Evolutionary conservation across 2,888 invertebrate genomes (phyloP).

Genomic region (Phanerotoma sp.): DNA sequence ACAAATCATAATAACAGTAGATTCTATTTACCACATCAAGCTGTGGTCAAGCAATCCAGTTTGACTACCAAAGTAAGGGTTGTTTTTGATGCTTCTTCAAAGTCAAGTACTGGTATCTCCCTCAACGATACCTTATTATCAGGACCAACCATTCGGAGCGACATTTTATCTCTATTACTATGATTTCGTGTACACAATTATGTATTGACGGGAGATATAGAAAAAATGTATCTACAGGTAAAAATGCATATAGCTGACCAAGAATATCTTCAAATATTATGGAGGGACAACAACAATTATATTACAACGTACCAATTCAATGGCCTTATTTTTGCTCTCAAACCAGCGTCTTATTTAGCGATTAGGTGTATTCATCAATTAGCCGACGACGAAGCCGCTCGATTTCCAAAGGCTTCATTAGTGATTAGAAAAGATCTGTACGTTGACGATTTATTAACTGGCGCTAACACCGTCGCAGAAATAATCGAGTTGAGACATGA

Average conservation of each 20-base stretch:
- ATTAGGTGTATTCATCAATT: slow-evolving; percentile 28
- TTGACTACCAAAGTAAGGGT: slow-evolving; percentile 19
- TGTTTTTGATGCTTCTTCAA: slow-evolving; percentile 22
- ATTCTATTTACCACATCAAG: slow-evolving; percentile 22
- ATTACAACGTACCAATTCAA: slow-evolving; percentile 20
- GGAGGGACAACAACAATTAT: slow-evolving; percentile 15
- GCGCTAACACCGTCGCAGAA: slow-evolving; percentile 28
- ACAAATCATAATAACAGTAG: slow-evolving; percentile 12
- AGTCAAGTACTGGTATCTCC: slow-evolving; percentile 7
- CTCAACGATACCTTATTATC: slow-evolving; percentile 11
- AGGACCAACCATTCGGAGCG: slow-evolving; percentile 15
- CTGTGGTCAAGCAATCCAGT: slow-evolving; percentile 21
- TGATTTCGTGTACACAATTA: slow-evolving; percentile 21
- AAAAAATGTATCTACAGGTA: slow-evolving; percentile 29
- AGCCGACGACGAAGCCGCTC: slow-evolving; percentile 20
- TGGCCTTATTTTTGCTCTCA: slow-evolving; percentile 27
- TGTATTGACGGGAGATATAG: slow-evolving; percentile 22
- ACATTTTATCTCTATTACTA: slow-evolving; percentile 8
- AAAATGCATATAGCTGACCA: slow-evolving; percentile 11
- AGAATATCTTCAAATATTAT: slow-evolving; percentile 25
- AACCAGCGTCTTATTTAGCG: slow-evolving; percentile 25
- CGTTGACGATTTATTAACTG: slow-evolving; percentile 33
- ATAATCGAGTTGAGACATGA: slow-evolving; percentile 28
- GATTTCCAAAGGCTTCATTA: slow-evolving; percentile 18
- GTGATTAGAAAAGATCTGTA: slow-evolving; percentile 28